Percentiles rank a stretch among this genome's conserved stretches.
Conservation (phyloP, 2,113 vertebrate species). For the Tilapia sparmanii region DNA sequence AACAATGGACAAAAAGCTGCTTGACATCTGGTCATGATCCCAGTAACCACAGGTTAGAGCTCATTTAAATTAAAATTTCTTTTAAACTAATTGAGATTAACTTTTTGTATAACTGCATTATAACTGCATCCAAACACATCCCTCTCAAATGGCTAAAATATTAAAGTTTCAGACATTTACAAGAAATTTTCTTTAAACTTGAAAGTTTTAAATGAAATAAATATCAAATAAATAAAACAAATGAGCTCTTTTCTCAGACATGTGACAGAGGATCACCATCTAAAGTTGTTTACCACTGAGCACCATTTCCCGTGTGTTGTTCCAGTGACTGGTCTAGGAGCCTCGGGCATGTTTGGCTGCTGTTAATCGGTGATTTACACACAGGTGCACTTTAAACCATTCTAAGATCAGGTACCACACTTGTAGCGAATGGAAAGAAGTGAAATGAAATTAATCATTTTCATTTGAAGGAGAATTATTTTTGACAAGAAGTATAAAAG, state of each 20-base stretch:
- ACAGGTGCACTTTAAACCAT: background rate
- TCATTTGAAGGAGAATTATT: background rate
- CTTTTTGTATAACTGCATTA: background rate
- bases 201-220: background rate
- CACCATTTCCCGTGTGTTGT: background rate
- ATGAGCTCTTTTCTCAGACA: background rate
- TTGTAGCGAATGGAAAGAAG: background rate
- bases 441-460: background rate
- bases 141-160: background rate
- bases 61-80: background rate
- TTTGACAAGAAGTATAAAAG: background rate
- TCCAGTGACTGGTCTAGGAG: background rate
- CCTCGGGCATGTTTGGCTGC: background rate
- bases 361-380: slow-evolving; percentile 6
- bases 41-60: background rate
- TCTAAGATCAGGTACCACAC: background rate
- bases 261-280: background rate
- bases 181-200: background rate
- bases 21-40: slow-evolving; percentile 10
- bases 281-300: background rate
- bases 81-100: background rate
- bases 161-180: background rate
- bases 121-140: background rate
- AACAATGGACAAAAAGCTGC: slow-evolving; percentile 8
- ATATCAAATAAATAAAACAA: background rate